These are phyloP conservation scores for Sinelater perroti DNA, from an alignment of 2,888 invertebrate species.

Conservation along the genomic window DNA sequence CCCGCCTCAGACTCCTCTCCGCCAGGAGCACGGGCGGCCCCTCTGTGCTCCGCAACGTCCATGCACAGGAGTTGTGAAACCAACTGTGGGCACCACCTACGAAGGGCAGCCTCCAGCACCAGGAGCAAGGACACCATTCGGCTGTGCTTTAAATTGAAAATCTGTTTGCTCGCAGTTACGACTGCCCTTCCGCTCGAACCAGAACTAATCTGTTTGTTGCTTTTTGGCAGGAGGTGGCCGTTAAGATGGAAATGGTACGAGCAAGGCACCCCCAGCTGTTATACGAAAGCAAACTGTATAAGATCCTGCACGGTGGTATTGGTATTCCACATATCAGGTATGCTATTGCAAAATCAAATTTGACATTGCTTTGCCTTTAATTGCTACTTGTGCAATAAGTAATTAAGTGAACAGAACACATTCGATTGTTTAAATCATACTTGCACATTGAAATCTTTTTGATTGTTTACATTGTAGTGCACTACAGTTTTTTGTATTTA, in stretches of 20 bases:
- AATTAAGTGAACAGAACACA: background rate
- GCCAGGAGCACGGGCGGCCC: background rate
- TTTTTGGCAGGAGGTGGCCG: constrained; percentile 89
- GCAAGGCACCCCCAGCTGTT: constrained; percentile 98
- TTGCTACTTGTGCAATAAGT: too few species aligned
- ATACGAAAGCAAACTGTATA: constrained; percentile 99
- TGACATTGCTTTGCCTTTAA: too few species aligned
- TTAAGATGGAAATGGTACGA: constrained; percentile 96
- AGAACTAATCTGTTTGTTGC: constrained; percentile 26
- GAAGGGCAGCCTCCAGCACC: constrained; percentile 36
- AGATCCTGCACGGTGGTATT: constrained; percentile 96
- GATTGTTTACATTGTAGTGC: too few species aligned
- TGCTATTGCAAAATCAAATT: constrained; percentile 50
- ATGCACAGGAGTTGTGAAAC: constrained; percentile 27
- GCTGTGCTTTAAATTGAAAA: too few species aligned
- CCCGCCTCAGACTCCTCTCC: background rate
- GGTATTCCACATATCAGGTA: constrained; percentile 96
- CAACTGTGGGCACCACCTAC: constrained; percentile 34
- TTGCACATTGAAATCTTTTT: too few species aligned
- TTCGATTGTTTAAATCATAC: too few species aligned
- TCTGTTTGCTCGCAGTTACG: constrained; percentile 1
- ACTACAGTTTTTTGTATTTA: background rate
- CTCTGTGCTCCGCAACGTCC: background rate
- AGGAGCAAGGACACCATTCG: constrained; percentile 39
- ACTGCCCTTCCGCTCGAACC: background rate